Conservation (phyloP, 2,113 vertebrate species). For the Hypomesus transpacificus region DNA sequence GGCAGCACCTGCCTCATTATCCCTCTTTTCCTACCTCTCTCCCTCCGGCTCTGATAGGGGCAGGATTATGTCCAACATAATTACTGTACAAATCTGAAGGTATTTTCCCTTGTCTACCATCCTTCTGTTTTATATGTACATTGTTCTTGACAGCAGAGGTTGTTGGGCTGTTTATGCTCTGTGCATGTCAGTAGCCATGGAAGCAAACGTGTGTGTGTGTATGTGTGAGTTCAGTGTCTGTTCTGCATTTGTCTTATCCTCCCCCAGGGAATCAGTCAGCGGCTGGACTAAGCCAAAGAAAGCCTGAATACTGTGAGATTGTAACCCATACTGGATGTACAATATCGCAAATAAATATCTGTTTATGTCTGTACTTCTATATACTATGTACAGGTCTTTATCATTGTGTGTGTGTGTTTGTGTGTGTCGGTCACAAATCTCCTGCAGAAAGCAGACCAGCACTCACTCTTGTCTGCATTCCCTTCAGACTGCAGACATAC, state of each 20-base stretch:
- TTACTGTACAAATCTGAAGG: no score
- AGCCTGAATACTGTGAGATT: neutral
- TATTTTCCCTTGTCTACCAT: no score
- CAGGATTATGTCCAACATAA: no score
- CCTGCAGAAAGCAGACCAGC: neutral
- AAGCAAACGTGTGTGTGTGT: constrained; percentile 2
- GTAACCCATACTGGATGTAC: neutral
- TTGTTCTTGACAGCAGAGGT: no score
- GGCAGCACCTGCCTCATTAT: neutral
- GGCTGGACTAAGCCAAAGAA: no score
- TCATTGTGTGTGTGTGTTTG: constrained; percentile 1
- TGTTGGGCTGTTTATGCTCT: neutral
- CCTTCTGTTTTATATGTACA: no score
- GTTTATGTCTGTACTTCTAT: neutral
- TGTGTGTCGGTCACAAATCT: neutral
- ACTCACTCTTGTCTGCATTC: neutral
- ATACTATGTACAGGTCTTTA: neutral
- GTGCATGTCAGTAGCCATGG: neutral
- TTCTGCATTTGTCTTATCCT: neutral
- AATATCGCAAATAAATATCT: neutral
- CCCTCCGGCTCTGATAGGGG: neutral
- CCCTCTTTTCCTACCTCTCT: neutral
- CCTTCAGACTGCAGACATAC: no score
- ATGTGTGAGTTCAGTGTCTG: constrained; percentile 3
- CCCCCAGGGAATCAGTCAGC: neutral